phyloP scores from a whole-genome alignment of 2,888 invertebrate genomes.

The Ferrisia virgata region DNA sequence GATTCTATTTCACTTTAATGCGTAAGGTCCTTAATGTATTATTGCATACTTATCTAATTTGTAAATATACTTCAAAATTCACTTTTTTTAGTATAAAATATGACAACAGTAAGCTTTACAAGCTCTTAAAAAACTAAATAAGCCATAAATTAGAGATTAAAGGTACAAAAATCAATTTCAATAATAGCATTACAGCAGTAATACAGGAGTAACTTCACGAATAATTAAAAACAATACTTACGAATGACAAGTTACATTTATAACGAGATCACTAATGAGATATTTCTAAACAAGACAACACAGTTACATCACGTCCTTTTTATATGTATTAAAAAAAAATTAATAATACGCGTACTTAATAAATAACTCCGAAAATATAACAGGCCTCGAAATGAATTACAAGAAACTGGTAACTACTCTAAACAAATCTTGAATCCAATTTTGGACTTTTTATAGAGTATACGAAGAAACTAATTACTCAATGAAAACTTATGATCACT shows the following conservation, averaged over 20 bases:
- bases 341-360: too few species aligned
- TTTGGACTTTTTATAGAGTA: not conserved
- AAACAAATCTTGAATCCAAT: not conserved
- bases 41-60: not conserved
- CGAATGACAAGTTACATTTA: not conserved
- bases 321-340: not conserved
- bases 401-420: conserved; percentile 12
- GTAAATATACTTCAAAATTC: not conserved
- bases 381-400: not conserved
- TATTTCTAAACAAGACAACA: not conserved
- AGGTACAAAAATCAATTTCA: not conserved
- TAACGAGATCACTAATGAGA: conserved; percentile 13
- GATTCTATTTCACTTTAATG: not conserved
- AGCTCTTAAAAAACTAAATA: not conserved
- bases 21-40: not conserved
- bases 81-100: not conserved
- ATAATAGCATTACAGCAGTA: not conserved
- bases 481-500: too few species aligned
- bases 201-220: not conserved
- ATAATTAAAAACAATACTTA: not conserved
- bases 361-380: not conserved
- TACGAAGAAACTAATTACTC: not conserved
- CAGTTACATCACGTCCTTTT: not conserved
- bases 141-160: not conserved
- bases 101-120: not conserved